Evolutionary conservation across 2,797 vertebrate species (phyloP).

Genomic region (Carapus acus): DNA sequence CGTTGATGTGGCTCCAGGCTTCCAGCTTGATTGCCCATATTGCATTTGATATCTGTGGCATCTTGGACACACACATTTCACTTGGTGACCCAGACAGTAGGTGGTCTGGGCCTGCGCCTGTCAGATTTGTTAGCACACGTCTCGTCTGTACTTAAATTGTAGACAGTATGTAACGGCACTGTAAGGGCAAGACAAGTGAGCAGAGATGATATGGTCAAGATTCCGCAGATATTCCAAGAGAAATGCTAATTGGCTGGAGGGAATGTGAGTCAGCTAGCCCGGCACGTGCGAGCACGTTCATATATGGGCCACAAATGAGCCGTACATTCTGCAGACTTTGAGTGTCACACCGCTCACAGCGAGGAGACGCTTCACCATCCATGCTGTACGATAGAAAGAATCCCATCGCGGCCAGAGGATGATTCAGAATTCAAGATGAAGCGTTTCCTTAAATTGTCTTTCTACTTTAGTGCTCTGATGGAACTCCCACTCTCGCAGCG

Average conservation of each 20-base stretch:
- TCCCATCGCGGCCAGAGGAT: neutral
- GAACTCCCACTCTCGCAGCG: conserved; percentile 30
- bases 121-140: conserved; percentile 44
- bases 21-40: conserved; percentile 4
- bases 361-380: neutral
- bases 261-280: conserved; percentile 27
- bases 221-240: conserved; percentile 36
- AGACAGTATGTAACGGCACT: conserved; percentile 40
- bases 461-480: conserved; percentile 20
- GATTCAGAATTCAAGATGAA: conserved; percentile 3
- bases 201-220: conserved; percentile 39
- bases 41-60: conserved; percentile 22
- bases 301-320: conserved; percentile 2
- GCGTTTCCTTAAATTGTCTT: conserved; percentile 23
- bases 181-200: conserved; percentile 26
- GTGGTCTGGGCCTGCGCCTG: conserved; percentile 27
- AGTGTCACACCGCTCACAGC: no score
- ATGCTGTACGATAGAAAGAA: neutral
- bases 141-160: conserved; percentile 29
- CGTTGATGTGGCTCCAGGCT: no score
- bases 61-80: conserved; percentile 18
- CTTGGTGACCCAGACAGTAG: no score
- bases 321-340: no score
- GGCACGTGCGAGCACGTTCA: conserved; percentile 24
- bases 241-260: conserved; percentile 36